A percentile compares a stretch with the other conserved stretches of the same genome.
Conservation (phyloP, 2,888 invertebrate species). For the Epsilonema sp. region DNA sequence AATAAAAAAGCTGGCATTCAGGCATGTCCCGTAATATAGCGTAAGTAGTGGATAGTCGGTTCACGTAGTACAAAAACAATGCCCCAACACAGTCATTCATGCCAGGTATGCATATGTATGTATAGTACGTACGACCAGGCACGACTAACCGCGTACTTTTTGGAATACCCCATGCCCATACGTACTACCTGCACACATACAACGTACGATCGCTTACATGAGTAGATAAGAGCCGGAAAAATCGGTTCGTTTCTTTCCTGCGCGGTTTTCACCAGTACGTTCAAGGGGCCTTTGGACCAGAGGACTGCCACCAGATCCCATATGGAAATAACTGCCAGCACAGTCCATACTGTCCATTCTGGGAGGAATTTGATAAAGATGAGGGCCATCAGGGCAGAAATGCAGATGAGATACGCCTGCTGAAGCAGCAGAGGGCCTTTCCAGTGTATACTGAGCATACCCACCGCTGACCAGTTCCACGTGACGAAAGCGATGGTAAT, state of each 20-base stretch:
- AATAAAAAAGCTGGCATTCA: too few species aligned
- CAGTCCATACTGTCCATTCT: conserved; percentile 97
- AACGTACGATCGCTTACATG: conserved; percentile 37
- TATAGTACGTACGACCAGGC: too few species aligned
- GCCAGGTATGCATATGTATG: too few species aligned
- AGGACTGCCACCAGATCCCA: conserved; percentile 97
- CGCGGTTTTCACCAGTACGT: conserved; percentile 93
- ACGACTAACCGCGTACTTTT: too few species aligned
- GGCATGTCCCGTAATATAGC: too few species aligned
- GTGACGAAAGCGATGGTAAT: conserved; percentile 63
- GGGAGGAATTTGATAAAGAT: conserved; percentile 97
- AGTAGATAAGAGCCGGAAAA: conserved; percentile 84
- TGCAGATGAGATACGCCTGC: conserved; percentile 76
- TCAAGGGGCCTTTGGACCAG: conserved; percentile 81
- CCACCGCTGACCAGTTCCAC: conserved; percentile 94
- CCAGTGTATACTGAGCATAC: conserved; percentile 98
- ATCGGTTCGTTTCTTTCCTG: conserved; percentile 96
- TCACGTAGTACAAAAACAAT: too few species aligned
- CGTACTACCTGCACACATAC: too few species aligned
- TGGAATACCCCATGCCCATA: too few species aligned
- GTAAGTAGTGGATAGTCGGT: too few species aligned
- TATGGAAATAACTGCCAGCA: conserved; percentile 81
- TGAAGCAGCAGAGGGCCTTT: conserved; percentile 81
- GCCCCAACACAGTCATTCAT: too few species aligned
- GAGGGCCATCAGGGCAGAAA: conserved; percentile 90